phyloP scores from a whole-genome alignment of 2,113 vertebrate genomes.

The Phodopus roborovskii region DNA sequence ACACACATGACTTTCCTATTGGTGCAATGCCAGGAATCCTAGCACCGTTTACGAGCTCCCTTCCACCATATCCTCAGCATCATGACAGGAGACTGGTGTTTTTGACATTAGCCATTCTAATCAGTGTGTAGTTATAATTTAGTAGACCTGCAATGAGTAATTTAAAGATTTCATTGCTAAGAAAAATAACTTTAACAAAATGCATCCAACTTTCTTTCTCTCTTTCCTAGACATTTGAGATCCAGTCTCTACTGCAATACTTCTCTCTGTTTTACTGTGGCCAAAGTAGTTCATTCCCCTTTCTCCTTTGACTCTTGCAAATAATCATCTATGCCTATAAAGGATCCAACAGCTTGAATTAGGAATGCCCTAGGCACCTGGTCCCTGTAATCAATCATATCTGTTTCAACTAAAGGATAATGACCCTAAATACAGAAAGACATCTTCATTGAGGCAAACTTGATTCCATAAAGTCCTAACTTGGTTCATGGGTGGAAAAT shows the following conservation, averaged over 20 bases:
- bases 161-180: not conserved
- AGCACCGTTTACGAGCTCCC: not conserved
- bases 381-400: constrained; percentile 62
- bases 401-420: constrained; percentile 58
- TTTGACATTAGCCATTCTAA: not conserved
- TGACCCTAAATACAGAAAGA: constrained; percentile 9
- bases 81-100: too few species aligned
- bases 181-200: not conserved
- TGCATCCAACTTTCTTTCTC: not conserved
- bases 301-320: constrained; percentile 64
- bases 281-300: constrained; percentile 58
- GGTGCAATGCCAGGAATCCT: not conserved
- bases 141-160: not conserved
- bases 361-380: constrained; percentile 45
- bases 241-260: constrained; percentile 8
- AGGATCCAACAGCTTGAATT: constrained; percentile 61
- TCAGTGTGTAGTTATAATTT: not conserved
- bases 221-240: constrained; percentile 4
- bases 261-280: not conserved
- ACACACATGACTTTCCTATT: not conserved
- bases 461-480: not conserved
- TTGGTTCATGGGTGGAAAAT: not conserved
- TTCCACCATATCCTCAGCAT: not conserved
- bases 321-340: constrained; percentile 44
- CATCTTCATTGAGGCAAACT: constrained; percentile 9